These are phyloP conservation scores for Himalopsyche kuldschensis DNA, from an alignment of 2,888 invertebrate genomes.

Conservation along the genomic window DNA sequence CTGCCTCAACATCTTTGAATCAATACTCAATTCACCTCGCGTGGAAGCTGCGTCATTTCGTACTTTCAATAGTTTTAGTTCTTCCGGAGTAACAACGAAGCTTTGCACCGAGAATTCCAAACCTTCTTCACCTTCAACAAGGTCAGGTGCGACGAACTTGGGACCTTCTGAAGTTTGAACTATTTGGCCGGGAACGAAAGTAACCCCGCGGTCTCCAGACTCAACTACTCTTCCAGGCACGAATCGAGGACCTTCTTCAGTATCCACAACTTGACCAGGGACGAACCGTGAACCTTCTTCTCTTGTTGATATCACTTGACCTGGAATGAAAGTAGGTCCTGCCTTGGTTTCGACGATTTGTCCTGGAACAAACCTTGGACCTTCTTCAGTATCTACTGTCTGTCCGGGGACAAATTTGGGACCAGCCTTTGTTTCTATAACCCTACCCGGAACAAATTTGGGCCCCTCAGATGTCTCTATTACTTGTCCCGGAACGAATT, in stretches of 20 bases:
- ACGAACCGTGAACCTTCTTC: conserved; percentile 64
- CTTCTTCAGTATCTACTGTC: conserved; percentile 70
- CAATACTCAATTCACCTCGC: conserved; percentile 65
- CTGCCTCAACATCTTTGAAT: conserved; percentile 66
- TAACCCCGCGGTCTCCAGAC: conserved; percentile 69
- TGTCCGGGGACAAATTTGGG: conserved; percentile 71
- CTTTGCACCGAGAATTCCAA: conserved; percentile 73
- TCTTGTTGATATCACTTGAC: conserved; percentile 71
- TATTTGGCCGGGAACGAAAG: conserved; percentile 79
- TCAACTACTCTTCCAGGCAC: conserved; percentile 73
- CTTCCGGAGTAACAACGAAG: conserved; percentile 61
- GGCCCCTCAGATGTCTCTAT: conserved; percentile 69
- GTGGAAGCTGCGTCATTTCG: conserved; percentile 56
- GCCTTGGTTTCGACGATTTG: conserved; percentile 75
- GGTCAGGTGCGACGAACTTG: conserved; percentile 69
- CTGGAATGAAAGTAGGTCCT: conserved; percentile 77
- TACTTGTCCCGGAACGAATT: conserved; percentile 72
- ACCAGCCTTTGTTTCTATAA: conserved; percentile 69
- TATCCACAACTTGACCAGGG: conserved; percentile 73
- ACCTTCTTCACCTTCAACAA: conserved; percentile 67
- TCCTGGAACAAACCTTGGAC: conserved; percentile 76
- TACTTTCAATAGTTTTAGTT: conserved; percentile 55
- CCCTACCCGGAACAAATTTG: conserved; percentile 78
- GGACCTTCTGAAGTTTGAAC: conserved; percentile 72
- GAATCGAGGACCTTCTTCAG: conserved; percentile 70